phyloP scores from a whole-genome alignment of 2,888 invertebrate species.

The Troglohyphantes excavatus region DNA sequence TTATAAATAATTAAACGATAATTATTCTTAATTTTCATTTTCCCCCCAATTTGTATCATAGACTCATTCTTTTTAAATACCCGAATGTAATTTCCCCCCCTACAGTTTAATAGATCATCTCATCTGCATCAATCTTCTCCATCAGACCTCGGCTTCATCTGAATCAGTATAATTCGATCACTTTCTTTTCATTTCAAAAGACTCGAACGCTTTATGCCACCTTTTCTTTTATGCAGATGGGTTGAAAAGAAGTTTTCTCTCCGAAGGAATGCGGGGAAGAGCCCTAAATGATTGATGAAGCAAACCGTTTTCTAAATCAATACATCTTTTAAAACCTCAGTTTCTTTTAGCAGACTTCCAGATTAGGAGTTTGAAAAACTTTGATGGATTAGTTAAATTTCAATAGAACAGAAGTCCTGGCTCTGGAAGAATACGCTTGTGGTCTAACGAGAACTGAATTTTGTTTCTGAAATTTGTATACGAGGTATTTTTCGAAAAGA shows the following conservation, averaged over 20 bases:
- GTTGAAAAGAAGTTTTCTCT: neutral
- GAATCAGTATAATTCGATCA: neutral
- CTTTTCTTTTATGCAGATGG: conserved; percentile 5
- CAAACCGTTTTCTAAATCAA: conserved; percentile 14
- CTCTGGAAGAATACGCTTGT: neutral
- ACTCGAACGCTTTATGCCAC: too few species aligned
- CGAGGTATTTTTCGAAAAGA: neutral
- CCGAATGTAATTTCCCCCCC: too few species aligned
- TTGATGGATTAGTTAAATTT: neutral
- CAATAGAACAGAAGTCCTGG: neutral
- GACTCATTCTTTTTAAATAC: too few species aligned
- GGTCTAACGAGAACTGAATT: neutral
- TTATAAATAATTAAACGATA: too few species aligned
- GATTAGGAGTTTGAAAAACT: neutral
- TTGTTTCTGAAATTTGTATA: neutral
- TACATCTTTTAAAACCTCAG: conserved; percentile 10
- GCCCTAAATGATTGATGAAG: conserved; percentile 16
- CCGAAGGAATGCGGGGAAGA: neutral
- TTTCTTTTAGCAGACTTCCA: neutral
- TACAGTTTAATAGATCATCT: too few species aligned
- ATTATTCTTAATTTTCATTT: too few species aligned
- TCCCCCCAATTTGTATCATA: too few species aligned
- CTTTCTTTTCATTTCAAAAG: neutral
- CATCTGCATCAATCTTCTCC: neutral
- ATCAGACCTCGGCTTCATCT: neutral